phyloP scores from a whole-genome alignment of 2,113 vertebrate species.

The Eulemur rufifrons region DNA sequence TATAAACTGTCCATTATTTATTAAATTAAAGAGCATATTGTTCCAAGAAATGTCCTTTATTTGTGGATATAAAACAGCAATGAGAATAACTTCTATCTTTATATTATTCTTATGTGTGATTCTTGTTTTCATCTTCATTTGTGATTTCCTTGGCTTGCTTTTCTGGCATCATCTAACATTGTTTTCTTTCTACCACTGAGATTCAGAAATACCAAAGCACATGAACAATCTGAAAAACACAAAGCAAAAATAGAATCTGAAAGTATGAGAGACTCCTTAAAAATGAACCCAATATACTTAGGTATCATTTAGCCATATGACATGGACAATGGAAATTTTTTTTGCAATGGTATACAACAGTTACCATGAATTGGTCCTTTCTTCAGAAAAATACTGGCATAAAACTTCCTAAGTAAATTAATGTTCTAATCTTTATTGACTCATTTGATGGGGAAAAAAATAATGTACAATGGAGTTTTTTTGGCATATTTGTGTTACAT shows the following conservation, averaged over 20 bases:
- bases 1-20: neutral
- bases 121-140: slow-evolving; percentile 30
- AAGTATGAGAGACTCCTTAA: neutral
- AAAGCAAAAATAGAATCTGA: slow-evolving; percentile 36
- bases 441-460: neutral
- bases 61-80: neutral
- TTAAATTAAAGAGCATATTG: neutral
- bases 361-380: neutral
- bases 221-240: slow-evolving; percentile 29
- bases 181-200: neutral
- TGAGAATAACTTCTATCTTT: neutral
- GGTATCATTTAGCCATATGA: neutral
- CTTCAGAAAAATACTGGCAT: neutral
- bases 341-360: neutral
- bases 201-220: slow-evolving; percentile 35
- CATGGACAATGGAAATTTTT: neutral
- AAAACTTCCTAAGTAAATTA: slow-evolving; percentile 28
- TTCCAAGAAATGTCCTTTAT: neutral
- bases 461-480: neutral
- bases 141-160: neutral
- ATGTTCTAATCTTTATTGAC: neutral
- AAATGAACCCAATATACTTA: neutral
- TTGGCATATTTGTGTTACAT: neutral
- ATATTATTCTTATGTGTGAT: neutral
- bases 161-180: neutral